Percentiles rank a stretch among this genome's conserved stretches.
phyloP scores from a whole-genome alignment of 2,888 invertebrate genomes.

The Metacarcinus magister region DNA sequence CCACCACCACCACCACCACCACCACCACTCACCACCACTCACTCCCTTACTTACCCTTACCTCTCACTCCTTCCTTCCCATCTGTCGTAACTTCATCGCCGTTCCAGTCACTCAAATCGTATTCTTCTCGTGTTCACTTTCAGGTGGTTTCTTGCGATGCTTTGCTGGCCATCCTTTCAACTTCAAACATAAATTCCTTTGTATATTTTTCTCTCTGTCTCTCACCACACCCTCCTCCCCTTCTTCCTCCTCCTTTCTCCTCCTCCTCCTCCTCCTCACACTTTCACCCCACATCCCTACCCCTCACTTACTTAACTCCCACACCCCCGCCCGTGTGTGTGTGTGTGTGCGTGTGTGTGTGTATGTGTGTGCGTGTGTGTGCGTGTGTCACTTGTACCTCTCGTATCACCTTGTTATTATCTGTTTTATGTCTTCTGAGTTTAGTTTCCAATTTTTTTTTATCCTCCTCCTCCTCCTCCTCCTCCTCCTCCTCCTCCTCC shows the following conservation, averaged over 20 bases:
- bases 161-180: background rate
- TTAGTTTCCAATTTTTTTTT: background rate
- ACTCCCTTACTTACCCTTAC: background rate
- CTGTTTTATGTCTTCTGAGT: background rate
- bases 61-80: background rate
- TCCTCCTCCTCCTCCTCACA: background rate
- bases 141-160: background rate
- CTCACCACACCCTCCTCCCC: background rate
- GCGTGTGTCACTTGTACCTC: too few species aligned
- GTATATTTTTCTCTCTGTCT: background rate
- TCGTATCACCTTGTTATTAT: too few species aligned
- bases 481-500: background rate
- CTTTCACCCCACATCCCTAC: conserved; percentile 28
- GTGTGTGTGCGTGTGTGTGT: background rate
- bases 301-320: background rate
- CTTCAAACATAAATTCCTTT: background rate
- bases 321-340: background rate
- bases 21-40: background rate
- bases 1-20: background rate
- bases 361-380: too few species aligned
- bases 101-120: background rate
- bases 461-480: background rate
- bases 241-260: background rate
- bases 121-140: background rate
- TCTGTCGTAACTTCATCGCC: too few species aligned